Evolutionary conservation across 2,797 vertebrate genomes (phyloP).

Genomic region (Chaetodon trifasciatus): DNA sequence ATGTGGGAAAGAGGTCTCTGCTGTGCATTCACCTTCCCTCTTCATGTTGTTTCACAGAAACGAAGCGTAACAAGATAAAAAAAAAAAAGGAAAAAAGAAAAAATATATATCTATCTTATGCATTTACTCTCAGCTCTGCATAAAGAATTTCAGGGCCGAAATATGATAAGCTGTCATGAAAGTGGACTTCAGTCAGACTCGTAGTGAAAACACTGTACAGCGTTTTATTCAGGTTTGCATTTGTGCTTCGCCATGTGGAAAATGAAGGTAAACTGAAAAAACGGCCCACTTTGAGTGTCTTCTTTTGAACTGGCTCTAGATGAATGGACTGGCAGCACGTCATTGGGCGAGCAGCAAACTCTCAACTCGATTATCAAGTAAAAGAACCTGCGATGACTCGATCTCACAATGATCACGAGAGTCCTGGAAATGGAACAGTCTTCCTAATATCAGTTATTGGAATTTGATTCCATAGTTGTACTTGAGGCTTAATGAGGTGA

Average conservation of each 20-base stretch:
- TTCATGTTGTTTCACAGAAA: slow-evolving; percentile 53
- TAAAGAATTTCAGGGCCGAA: slow-evolving; percentile 52
- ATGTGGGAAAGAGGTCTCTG: slow-evolving; percentile 43
- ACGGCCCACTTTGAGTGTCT: slow-evolving; percentile 45
- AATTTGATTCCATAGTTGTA: slow-evolving; percentile 38
- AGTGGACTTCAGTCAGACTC: slow-evolving; percentile 52
- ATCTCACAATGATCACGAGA: slow-evolving; percentile 29
- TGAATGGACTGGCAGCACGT: slow-evolving; percentile 18
- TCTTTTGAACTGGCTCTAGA: slow-evolving; percentile 26
- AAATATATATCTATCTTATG: not conserved
- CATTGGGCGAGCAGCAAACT: slow-evolving; percentile 26
- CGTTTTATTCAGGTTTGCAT: slow-evolving; percentile 54
- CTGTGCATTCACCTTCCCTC: slow-evolving; percentile 34
- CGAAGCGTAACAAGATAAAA: slow-evolving; percentile 45
- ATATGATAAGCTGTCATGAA: slow-evolving; percentile 63
- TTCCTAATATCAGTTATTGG: slow-evolving; percentile 1
- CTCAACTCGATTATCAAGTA: slow-evolving; percentile 28
- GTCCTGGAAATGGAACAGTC: slow-evolving; percentile 35
- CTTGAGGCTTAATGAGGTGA: slow-evolving; percentile 40
- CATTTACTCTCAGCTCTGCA: slow-evolving; percentile 38
- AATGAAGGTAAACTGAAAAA: slow-evolving; percentile 70
- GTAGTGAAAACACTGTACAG: slow-evolving; percentile 41
- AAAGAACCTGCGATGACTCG: slow-evolving; percentile 31
- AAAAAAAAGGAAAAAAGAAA: not conserved
- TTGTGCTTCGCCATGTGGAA: slow-evolving; percentile 63